phyloP scores from a whole-genome alignment of 2,113 vertebrate genomes.

The Syrrhaptes paradoxus region DNA sequence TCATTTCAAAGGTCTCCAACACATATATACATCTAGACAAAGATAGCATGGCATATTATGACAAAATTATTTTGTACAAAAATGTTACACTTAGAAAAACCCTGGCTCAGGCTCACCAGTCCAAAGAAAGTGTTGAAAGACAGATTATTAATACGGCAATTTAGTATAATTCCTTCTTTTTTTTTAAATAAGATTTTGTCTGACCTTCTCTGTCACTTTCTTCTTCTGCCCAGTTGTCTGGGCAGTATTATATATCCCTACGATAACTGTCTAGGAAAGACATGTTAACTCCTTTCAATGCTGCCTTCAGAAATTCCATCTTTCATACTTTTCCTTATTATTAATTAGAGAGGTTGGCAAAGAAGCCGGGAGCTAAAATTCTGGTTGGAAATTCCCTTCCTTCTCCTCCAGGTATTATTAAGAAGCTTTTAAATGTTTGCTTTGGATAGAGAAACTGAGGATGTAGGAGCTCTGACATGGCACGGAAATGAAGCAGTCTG shows the following conservation, averaged over 20 bases:
- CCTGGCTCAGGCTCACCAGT: not conserved
- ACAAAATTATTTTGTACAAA: not conserved
- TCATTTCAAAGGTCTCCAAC: not conserved
- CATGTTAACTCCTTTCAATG: not conserved
- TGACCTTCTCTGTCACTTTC: not conserved
- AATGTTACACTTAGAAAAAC: not conserved
- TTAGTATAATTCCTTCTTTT: not conserved
- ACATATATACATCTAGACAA: rapidly evolving
- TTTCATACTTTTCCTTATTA: not conserved
- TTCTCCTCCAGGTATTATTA: not conserved
- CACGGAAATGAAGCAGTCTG: not conserved
- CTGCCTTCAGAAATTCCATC: not conserved
- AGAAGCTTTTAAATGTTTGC: not conserved
- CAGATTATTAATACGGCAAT: not conserved
- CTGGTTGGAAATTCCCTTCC: not conserved
- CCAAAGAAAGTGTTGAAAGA: not conserved
- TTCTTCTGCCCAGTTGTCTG: not conserved
- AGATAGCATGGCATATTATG: not conserved
- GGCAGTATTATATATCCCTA: not conserved
- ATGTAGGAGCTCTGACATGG: not conserved
- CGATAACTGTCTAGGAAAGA: not conserved
- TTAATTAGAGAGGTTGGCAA: not conserved
- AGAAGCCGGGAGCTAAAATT: not conserved
- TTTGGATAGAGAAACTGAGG: not conserved
- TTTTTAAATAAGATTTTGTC: not conserved